These are phyloP conservation scores for Sylvia borin DNA, from an alignment of 2,797 vertebrate species.

Conservation along the genomic window DNA sequence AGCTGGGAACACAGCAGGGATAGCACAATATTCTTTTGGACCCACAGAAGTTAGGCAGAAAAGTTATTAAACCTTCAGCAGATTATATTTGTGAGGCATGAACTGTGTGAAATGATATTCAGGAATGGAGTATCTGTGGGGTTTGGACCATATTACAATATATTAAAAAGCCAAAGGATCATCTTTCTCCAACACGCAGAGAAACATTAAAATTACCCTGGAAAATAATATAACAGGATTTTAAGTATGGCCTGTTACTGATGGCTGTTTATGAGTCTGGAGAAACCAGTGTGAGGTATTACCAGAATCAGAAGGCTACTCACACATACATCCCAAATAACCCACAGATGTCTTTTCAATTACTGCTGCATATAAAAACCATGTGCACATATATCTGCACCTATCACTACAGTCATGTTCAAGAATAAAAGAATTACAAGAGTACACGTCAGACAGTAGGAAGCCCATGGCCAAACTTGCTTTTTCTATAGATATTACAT, in stretches of 20 bases:
- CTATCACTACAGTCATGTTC: neutral
- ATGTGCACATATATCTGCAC: neutral
- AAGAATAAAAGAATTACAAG: neutral
- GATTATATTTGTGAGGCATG: neutral
- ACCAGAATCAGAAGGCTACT: neutral
- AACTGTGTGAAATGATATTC: slow-evolving; percentile 1
- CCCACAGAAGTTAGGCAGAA: neutral
- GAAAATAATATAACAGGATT: neutral
- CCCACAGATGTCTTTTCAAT: neutral
- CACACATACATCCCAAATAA: neutral
- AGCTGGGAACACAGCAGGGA: slow-evolving; percentile 1
- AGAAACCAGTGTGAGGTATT: neutral
- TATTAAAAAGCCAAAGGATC: neutral
- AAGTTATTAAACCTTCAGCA: slow-evolving; percentile 27
- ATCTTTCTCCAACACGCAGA: neutral
- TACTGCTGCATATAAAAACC: neutral
- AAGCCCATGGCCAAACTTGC: neutral
- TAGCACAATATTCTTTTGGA: neutral
- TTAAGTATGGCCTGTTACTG: neutral
- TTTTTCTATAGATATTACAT: neutral
- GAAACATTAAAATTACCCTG: neutral
- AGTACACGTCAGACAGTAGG: neutral
- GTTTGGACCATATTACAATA: neutral
- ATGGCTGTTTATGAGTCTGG: neutral
- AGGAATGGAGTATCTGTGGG: neutral